Base-by-base conservation (phyloP, 2,797 vertebrate genomes). In the Clarias platycephalus region DNA sequence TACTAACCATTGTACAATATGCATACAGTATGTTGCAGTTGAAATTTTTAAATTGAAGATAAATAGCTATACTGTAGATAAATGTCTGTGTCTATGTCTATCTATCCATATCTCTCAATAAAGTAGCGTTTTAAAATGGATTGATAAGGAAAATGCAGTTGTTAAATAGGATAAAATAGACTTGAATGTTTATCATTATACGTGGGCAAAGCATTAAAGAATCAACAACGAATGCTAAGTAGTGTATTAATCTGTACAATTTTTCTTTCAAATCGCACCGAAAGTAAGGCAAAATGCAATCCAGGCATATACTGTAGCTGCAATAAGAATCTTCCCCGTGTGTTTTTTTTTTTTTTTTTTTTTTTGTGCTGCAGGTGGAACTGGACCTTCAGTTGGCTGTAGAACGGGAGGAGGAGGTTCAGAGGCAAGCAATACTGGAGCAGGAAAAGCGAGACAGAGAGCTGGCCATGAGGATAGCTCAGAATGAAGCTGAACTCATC, bases 391-490 rank as follows among this genome's bases (percentile, higher is more conserved):
- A 99, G 91, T 92, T 99, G 87, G 97, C 96, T 53, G 85, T 91
- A 88, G 97, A 98, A 83, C 93, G 96, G 0, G 96, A 97, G 86
- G 97, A 99, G 88, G 95, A 98, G 86, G 94, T 89, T 37, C 97
- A 97, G 91, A 95, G 92, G 12, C 93, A 96, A 77, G 86, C 96
- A 0, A 89, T 98, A 0, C 82, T 97, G 88, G 98, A 99, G 83
- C 98, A 99, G 93, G 98, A 99, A 82, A 96, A 96, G 53, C 92
- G 98, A 63, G 98, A 99, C 92, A 90, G 96, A 8, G 98, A 99
- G 89, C 93, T 99, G 82, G 98, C 98, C n/a, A 96, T 99, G 95
- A 94, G 98, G 72, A 99, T 99, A 24, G 98, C 97, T 66, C 97
- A 97, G 90, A 98, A 94, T 0, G 98, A 99, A 83, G 94, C 97